Base-by-base conservation (phyloP, 2,888 invertebrate species). In the Electrophaes corylata region DNA sequence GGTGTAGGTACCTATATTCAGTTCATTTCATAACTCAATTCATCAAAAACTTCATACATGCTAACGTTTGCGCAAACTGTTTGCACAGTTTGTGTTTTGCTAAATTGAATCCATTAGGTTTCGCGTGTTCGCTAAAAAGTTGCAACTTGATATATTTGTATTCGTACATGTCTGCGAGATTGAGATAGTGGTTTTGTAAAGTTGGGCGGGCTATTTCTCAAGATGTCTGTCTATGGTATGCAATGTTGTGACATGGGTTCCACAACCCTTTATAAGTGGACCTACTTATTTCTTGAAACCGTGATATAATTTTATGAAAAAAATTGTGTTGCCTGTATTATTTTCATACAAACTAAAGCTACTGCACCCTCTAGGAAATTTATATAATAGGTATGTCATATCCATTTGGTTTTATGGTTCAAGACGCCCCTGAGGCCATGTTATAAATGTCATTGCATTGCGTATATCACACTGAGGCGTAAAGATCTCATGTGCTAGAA, bases 21-120 rank as follows among this genome's bases (percentile, higher is more conserved):
- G 47, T 65, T 40, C 6, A 45, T 31, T 29, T 37, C 65, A 70
- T 64, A 66, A 49, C 62, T 43, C 67, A 55, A 73, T 75, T 67
- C 67, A 72, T 76, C 73, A 74, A 64, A 73, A 64, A 59, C 66
- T 67, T 67, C 63, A 60, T 60, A 54, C 44, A 59, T 57, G 50
- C 53, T 35, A 63, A 57, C 43, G 56, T 57, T 62, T 44, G 59
- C 39, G 40, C 26, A 51, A 37, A 55, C 62, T 53, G 41, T 60
- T 51, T 35, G 52, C 48, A 35, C 35, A 49, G 57, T 64, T 40
- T 51, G 45, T 52, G 54, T 62, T 60, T 60, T 58, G 51, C 48
- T 52, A 57, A 54, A 63, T 63, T 57, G 57, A 61, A 59, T 59
- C 60, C 57, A 65, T 63, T 59, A 57, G 46, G 50, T 43, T 47